These are phyloP conservation scores for Arbacia lixula DNA, from an alignment of 53 echinoderm and acorn worm genomes.

Conservation along the genomic window DNA sequence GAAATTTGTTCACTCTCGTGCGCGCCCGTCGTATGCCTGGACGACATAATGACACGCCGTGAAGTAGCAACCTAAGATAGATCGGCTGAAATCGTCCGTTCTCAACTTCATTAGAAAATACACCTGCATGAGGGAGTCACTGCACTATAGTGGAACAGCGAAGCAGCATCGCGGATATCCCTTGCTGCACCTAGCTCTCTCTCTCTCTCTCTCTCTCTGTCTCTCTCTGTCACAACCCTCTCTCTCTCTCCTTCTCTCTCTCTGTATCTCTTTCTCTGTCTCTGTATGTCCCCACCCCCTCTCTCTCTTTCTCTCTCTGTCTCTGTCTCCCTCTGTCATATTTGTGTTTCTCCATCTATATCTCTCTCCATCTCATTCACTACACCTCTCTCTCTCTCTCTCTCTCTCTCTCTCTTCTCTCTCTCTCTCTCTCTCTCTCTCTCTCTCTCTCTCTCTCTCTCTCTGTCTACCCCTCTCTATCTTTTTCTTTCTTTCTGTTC, in stretches of 20 bases:
- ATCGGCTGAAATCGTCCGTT: conserved; percentile 57
- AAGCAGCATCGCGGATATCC: background rate
- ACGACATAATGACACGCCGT: conserved; percentile 17
- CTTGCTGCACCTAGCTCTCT: background rate
- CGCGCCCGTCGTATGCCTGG: background rate
- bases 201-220: background rate
- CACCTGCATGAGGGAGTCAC: conserved; percentile 51
- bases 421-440: background rate
- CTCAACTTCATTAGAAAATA: conserved; percentile 56
- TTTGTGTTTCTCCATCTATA: background rate
- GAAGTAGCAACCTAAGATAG: conserved; percentile 51
- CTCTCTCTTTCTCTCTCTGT: background rate
- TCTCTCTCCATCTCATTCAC: background rate
- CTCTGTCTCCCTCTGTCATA: background rate
- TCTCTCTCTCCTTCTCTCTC: background rate
- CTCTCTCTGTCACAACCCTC: background rate
- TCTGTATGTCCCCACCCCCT: background rate
- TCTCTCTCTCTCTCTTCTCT: background rate
- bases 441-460: background rate
- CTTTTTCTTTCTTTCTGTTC: background rate
- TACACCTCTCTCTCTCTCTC: too few species aligned
- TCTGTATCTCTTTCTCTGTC: background rate
- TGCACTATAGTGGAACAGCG: conserved; percentile 47
- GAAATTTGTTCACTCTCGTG: background rate
- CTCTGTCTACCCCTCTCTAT: background rate